phyloP scores from a whole-genome alignment of 2,797 vertebrate species.

The Huso huso region DNA sequence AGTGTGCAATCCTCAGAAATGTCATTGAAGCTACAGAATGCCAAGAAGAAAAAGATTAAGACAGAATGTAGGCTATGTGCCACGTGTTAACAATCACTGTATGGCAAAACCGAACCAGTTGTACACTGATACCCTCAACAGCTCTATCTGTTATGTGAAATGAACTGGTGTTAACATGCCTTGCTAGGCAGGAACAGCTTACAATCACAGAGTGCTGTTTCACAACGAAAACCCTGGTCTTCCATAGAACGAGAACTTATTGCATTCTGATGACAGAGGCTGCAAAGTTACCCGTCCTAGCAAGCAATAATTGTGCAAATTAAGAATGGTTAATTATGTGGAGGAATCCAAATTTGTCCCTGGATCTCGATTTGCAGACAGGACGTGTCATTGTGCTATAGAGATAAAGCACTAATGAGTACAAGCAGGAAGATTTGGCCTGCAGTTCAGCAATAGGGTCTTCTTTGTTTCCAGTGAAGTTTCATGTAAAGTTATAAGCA shows the following conservation, averaged over 20 bases:
- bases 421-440: conserved; percentile 10
- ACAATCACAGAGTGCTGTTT: no score
- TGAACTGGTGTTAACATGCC: no score
- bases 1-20: no score
- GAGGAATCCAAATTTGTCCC: background rate
- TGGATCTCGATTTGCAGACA: background rate
- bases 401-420: background rate
- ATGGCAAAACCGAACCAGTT: no score
- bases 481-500: background rate
- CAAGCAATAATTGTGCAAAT: conserved; percentile 3
- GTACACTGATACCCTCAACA: no score
- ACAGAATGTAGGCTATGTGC: no score
- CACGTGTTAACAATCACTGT: no score
- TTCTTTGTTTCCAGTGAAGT: conserved; percentile 19
- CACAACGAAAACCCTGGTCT: no score
- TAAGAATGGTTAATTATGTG: background rate
- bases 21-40: no score
- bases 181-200: no score
- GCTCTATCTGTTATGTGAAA: no score
- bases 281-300: background rate
- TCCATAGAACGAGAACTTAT: background rate
- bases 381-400: background rate
- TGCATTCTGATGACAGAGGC: background rate
- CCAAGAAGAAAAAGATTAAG: no score
- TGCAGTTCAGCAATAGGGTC: conserved; percentile 36